phyloP scores from a whole-genome alignment of 2,888 invertebrate genomes.

The Agelastica alni region DNA sequence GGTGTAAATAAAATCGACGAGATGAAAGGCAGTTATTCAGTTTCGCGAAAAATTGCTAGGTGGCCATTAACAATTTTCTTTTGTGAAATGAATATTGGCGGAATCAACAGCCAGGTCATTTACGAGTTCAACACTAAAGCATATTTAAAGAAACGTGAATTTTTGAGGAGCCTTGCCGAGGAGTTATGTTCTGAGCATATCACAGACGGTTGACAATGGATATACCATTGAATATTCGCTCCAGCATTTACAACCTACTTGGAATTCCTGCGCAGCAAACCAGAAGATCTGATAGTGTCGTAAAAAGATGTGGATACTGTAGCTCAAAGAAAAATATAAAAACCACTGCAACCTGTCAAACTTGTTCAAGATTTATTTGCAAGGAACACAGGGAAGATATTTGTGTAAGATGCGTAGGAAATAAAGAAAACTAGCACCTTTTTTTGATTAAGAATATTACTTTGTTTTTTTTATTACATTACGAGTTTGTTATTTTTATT shows the following conservation, averaged over 20 bases:
- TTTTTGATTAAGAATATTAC: background rate
- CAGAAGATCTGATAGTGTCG: no score
- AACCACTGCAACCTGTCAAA: constrained; percentile 5
- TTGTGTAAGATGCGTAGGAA: no score
- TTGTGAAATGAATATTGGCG: background rate
- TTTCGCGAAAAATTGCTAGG: constrained; percentile 10
- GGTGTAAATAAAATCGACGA: constrained; percentile 11
- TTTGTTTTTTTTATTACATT: background rate
- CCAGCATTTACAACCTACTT: constrained; percentile 5
- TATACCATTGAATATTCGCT: constrained; percentile 12
- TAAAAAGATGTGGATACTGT: constrained; percentile 13
- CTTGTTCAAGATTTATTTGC: constrained; percentile 12
- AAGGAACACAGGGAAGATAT: constrained; percentile 8
- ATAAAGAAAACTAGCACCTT: constrained; percentile 3
- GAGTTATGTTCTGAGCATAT: no score
- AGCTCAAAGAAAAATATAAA: constrained; percentile 8
- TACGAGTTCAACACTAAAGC: background rate
- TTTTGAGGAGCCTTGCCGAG: background rate
- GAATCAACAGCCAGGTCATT: background rate
- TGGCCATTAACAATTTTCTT: no score
- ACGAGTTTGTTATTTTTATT: constrained; percentile 2
- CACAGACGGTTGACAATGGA: no score
- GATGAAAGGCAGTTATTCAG: constrained; percentile 13
- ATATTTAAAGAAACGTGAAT: background rate
- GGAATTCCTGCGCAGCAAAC: constrained; percentile 1